Evolutionary conservation across 2,113 vertebrate genomes (phyloP), one percentile per base, ranked within the genome.

Genomic region (Rissa tridactyla): DNA sequence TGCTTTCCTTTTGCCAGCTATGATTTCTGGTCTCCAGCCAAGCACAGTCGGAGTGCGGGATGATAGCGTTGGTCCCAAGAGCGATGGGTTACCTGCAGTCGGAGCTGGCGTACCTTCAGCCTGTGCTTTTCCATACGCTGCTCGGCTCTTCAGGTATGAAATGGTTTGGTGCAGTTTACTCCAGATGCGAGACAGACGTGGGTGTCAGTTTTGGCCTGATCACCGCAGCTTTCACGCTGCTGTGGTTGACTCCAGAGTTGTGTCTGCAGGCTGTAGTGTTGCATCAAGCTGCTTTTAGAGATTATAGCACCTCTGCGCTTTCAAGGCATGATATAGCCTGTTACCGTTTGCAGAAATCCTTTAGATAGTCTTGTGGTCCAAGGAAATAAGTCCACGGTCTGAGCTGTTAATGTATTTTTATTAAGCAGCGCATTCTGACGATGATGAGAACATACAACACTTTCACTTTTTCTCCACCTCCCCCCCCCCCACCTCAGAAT

Each of bases 151-250:
- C 17, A 3, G 21, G 8, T 13, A 2, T 27, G 26, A n/a, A 49
- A 20, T 17, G 32, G 9, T 42, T 52, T 14, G 26, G 30, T n/a
- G n/a, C 15, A 10, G 34, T 29, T 38, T 14, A 7, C 30, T 84
- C 55, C 32, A 44, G 64, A 15, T 16, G 46, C 0, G 4, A 55
- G 42, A 30, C 22, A 57, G 52, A 11, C 8, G 1, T 8, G 1
- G 3, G 16, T 49, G 15, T 55, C 13, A 10, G 22, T 11, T 70
- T 15, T 38, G 34, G 8, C 51, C 19, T 30, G 9, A 19, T 34
- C 21, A 11, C 14, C 30, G 26, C 55, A 64, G 68, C 34, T 62
- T 30, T 55, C 32, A 2, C 13, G 6, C 13, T 22, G 58, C 38
- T 77, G 32, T 44, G 42, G 22, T 27, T 64, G 73, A 34, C n/a